A percentile compares a stretch with the other conserved stretches of the same genome.
phyloP scores from a whole-genome alignment of 2,888 invertebrate species.

The Ochlodes sylvanus region DNA sequence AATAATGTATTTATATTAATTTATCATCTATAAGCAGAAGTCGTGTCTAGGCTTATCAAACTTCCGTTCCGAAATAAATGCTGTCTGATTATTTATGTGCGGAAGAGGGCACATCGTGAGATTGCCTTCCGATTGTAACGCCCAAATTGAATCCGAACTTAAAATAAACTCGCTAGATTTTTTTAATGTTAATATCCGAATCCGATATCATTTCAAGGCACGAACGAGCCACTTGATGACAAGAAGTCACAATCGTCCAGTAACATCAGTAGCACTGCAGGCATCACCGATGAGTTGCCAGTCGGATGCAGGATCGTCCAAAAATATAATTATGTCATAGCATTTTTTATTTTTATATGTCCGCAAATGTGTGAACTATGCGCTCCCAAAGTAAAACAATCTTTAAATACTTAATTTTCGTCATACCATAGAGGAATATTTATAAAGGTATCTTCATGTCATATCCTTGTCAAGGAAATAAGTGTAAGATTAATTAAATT shows the following conservation, averaged over 20 bases:
- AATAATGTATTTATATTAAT: neutral
- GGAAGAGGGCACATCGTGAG: constrained; percentile 71
- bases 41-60: constrained; percentile 63
- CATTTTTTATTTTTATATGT: too few species aligned
- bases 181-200: too few species aligned
- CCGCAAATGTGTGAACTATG: too few species aligned
- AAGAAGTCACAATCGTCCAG: too few species aligned
- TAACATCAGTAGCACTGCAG: too few species aligned
- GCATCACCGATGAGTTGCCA: too few species aligned
- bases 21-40: constrained; percentile 24
- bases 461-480: constrained; percentile 28
- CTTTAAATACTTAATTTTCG: neutral
- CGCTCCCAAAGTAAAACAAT: constrained; percentile 43
- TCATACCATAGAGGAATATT: neutral
- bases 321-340: too few species aligned
- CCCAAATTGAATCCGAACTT: constrained; percentile 74
- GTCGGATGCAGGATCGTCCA: too few species aligned
- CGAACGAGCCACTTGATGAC: too few species aligned
- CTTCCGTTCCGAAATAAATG: constrained; percentile 80
- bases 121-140: constrained; percentile 70
- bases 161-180: constrained; percentile 56
- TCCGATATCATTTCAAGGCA: too few species aligned
- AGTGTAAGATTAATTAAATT: constrained; percentile 31
- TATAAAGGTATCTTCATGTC: constrained; percentile 1
- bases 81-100: constrained; percentile 75